Evolutionary conservation across 64 coral and sea anemone species (phyloP).

Genomic region (Montipora efflorescens): DNA sequence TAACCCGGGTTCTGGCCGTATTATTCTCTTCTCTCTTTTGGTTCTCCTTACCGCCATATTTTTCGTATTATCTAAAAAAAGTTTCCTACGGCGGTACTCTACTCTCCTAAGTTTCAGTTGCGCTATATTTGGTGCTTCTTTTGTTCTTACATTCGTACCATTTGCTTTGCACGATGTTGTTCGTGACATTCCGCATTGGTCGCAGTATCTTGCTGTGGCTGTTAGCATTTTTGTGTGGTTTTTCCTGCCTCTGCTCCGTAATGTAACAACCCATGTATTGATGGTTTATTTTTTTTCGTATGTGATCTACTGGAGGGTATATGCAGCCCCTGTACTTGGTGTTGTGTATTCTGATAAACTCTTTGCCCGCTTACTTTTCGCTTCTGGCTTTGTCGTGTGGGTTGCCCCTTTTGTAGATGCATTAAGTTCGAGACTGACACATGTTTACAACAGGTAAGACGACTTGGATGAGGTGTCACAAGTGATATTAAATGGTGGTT

Average conservation of each 20-base stretch:
- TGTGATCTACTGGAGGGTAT: slow-evolving; percentile 23
- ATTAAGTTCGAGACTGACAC: slow-evolving; percentile 39
- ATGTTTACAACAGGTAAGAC: slow-evolving; percentile 71
- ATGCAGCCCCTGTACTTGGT: neutral
- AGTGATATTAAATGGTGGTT: too few relatives aligned
- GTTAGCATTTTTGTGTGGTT: slow-evolving; percentile 37
- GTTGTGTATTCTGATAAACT: neutral
- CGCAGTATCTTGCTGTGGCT: slow-evolving; percentile 33
- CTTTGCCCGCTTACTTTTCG: slow-evolving; percentile 46
- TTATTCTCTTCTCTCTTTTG: too few relatives aligned
- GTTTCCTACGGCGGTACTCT: too few relatives aligned
- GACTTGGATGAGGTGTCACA: too few relatives aligned
- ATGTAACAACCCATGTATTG: slow-evolving; percentile 42
- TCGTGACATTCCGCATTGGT: slow-evolving; percentile 66
- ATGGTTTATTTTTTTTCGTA: slow-evolving; percentile 54
- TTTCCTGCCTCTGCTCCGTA: slow-evolving; percentile 9
- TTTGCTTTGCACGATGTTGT: slow-evolving; percentile 72
- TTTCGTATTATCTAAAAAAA: too few relatives aligned
- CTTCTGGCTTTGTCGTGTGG: slow-evolving; percentile 63
- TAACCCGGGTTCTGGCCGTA: too few relatives aligned
- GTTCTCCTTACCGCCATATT: too few relatives aligned
- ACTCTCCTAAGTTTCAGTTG: too few relatives aligned
- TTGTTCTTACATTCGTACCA: slow-evolving; percentile 41
- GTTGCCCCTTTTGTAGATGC: slow-evolving; percentile 32
- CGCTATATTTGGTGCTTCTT: too few relatives aligned